phyloP scores from a whole-genome alignment of 2,113 vertebrate genomes.

The Lontra canadensis region DNA sequence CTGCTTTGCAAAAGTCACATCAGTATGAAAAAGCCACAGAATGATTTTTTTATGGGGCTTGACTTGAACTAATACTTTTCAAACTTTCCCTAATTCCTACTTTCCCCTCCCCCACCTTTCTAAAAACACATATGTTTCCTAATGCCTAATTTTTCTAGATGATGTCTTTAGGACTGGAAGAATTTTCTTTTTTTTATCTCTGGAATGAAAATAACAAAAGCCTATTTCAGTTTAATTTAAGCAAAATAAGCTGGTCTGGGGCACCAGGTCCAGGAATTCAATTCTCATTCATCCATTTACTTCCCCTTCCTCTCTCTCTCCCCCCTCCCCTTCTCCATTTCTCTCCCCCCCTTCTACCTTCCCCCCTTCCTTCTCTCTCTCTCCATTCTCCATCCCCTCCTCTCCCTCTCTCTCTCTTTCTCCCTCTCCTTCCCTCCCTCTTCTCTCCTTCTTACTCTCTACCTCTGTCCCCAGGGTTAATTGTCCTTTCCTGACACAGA shows the following conservation, averaged over 20 bases:
- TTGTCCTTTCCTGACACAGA: not conserved
- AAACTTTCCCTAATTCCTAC: not conserved
- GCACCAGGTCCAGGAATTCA: not conserved
- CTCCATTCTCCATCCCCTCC: fast-evolving
- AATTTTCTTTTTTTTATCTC: not conserved
- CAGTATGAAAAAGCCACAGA: not conserved
- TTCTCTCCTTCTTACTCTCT: not conserved
- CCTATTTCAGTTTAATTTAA: not conserved
- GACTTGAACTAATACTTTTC: not conserved
- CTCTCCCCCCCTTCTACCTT: fast-evolving
- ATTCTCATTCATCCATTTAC: not conserved
- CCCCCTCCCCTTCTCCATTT: fast-evolving
- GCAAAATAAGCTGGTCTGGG: not conserved
- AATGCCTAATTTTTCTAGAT: not conserved
- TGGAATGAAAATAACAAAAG: not conserved
- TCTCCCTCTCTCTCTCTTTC: fast-evolving
- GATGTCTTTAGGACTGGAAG: not conserved
- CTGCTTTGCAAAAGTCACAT: not conserved
- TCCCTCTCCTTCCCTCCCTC: too few species aligned
- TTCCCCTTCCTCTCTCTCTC: fast-evolving
- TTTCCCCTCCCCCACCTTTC: not conserved
- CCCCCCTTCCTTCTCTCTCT: fast-evolving
- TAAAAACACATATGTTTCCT: not conserved
- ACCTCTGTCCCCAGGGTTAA: not conserved
- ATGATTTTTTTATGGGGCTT: not conserved